Base-by-base conservation (phyloP, 2,113 vertebrate genomes). In the Hyperoodon ampullatus region DNA sequence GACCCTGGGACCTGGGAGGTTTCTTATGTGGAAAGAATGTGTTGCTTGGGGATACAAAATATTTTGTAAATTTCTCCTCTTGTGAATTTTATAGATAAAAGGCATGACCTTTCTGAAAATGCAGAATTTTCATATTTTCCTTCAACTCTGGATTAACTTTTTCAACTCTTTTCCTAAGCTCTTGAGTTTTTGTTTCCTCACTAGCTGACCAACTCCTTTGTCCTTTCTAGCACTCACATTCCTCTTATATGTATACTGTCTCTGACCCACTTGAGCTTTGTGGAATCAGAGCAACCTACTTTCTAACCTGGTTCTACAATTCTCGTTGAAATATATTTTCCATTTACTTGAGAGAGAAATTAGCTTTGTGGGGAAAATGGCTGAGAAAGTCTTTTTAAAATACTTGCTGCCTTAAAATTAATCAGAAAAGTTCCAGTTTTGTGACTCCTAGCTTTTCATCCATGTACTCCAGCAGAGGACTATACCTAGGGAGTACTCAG, bases 381-480 rank as follows among this genome's bases (percentile, higher is more conserved):
- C 39, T 39, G 39, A 39, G 39, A 39, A 39, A 39, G 39, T 39
- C 39, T 39, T 39, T 39, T 39, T 39, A 39, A 39, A 39, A 39
- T 39, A 39, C 24, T 92, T 94, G 44, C 8, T 96, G 23, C 35
- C 50, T 90, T 93, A 82, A 94, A 96, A 80, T 90, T 94, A 21
- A 18, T 77, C 74, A 66, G 55, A 75, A 88, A 94, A 90, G 8
- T 84, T 95, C 70, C 47, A 89, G 44, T 88, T 97, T 72, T 96
- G 35, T 89, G 71, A 88, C 55, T 85, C 53, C 16, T 70, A 55
- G 50, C 88, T 96, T 95, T 95, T 91, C 35, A 88, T 50, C 15
- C 10, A 88, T 71, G 80, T 44, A 81, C 21, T 77, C 58, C 65
- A 93, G 80, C 58, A 74, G 80, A 71, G 65, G 82, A 66, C 21